Base-by-base conservation (phyloP, 2,113 vertebrate species). In the Galemys pyrenaicus region DNA sequence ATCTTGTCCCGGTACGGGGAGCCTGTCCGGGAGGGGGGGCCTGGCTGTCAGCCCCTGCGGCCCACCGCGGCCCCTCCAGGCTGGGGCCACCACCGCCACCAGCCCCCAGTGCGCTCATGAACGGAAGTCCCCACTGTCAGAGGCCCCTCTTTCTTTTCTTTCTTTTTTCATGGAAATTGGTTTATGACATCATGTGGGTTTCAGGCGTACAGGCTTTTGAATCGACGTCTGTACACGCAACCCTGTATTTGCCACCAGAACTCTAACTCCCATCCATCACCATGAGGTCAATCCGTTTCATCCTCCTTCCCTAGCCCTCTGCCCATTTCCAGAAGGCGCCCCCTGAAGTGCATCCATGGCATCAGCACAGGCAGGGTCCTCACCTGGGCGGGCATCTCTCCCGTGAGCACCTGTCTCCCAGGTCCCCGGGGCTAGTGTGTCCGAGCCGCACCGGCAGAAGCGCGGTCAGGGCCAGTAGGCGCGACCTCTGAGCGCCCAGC, bases 1-100 rank as follows among this genome's bases (percentile, higher is more conserved):
- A 99, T 99, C 98, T 99, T 99, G 98, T 99, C 99, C 96, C 99
- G 98, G 98, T 99, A 99, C 0, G 99, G 99, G 3, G 99, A 99
- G 81, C 99, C 99, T 99, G 98, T 2, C 91, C 81, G 16, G 32
- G 77, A 20, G 3, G 32, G 30, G 71, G 30, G 32, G 70, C 39
- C 26, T 7, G 2, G 17, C 5, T 12, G 37, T 94, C 71, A 74
- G 87, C 1, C 15, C n/a, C 28, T 0, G 4, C 0, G 3, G 0
- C 3, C 12, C 3, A 2, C 4, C 3, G 9, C 0, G 17, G 7
- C 79, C 13, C 84, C 2, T 7, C 12, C 39, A 24, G 44, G 28
- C 4, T 1, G 3, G 41, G 16, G 13, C 37, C 24, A 3, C 32
- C 22, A 4, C 73, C 32, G 12, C 22, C n/a, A 1, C 56, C 4